These are phyloP conservation scores for Propsilocerus akamusi DNA, from an alignment of 1,140 invertebrate genomes.

Conservation along the genomic window DNA sequence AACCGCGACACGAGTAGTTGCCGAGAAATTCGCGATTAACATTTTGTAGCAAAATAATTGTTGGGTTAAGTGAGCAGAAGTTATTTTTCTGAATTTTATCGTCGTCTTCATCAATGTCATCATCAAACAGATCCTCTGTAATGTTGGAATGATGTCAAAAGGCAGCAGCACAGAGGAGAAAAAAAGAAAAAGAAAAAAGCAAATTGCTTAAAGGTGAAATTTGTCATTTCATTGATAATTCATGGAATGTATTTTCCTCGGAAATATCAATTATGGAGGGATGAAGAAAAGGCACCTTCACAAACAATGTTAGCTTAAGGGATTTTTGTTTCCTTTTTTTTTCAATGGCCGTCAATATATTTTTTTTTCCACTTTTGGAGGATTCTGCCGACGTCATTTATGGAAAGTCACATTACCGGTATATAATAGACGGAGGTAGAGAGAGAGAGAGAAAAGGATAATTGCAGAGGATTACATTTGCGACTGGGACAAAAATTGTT, in stretches of 20 bases:
- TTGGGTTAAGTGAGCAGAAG: slow-evolving; percentile 69
- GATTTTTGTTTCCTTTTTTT: no score
- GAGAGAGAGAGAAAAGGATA: background rate
- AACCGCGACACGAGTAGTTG: slow-evolving; percentile 80
- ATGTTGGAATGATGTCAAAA: no score
- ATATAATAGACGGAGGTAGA: no score
- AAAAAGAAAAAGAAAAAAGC: background rate
- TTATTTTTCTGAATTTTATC: slow-evolving; percentile 12
- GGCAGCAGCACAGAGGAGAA: no score
- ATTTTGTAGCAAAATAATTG: slow-evolving; percentile 57
- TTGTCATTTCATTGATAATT: background rate
- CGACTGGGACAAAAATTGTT: background rate
- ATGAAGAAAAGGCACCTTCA: background rate
- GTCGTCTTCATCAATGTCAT: background rate
- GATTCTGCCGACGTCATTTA: no score
- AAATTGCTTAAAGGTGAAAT: background rate
- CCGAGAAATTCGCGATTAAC: slow-evolving; percentile 71
- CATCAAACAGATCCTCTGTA: background rate
- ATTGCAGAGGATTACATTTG: background rate
- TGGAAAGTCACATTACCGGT: no score
- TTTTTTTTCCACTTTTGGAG: no score
- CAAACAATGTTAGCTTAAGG: no score
- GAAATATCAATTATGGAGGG: background rate
- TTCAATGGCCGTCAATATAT: no score
- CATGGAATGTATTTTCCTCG: background rate